These are phyloP conservation scores for Clarias macrocephalus DNA, from an alignment of 2,113 vertebrate genomes.

Conservation along the genomic window DNA sequence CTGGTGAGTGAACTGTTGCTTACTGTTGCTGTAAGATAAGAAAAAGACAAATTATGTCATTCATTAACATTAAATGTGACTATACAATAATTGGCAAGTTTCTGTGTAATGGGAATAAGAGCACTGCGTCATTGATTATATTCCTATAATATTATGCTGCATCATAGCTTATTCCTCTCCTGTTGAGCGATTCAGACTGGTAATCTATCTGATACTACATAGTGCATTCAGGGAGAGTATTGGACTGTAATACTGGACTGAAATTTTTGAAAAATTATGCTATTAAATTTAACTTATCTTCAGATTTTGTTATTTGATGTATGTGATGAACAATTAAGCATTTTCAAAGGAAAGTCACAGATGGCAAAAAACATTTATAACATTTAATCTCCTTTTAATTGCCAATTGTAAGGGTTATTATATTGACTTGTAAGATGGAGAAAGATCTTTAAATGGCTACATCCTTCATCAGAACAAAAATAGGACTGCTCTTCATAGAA, in stretches of 20 bases:
- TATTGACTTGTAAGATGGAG: slow-evolving; percentile 59
- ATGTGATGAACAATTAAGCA: neutral
- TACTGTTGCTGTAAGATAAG: neutral
- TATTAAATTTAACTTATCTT: neutral
- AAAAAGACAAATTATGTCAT: neutral
- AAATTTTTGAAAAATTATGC: neutral
- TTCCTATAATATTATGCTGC: neutral
- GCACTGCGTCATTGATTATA: neutral
- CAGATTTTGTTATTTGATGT: neutral
- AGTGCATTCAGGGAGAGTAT: neutral
- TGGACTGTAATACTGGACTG: neutral
- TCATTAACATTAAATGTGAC: neutral
- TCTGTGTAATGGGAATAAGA: neutral
- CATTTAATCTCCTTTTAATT: slow-evolving; percentile 41
- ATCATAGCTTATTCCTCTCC: neutral
- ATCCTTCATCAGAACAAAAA: slow-evolving; percentile 35
- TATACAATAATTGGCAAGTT: neutral
- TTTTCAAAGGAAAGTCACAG: neutral
- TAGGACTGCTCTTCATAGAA: slow-evolving; percentile 14
- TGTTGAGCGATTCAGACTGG: neutral
- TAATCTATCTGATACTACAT: neutral
- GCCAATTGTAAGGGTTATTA: slow-evolving; percentile 32
- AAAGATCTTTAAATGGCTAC: slow-evolving; percentile 42
- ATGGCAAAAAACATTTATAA: slow-evolving; percentile 39
- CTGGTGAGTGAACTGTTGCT: neutral